phyloP scores from a whole-genome alignment of 2,113 vertebrate species.

The Austrofundulus limnaeus region DNA sequence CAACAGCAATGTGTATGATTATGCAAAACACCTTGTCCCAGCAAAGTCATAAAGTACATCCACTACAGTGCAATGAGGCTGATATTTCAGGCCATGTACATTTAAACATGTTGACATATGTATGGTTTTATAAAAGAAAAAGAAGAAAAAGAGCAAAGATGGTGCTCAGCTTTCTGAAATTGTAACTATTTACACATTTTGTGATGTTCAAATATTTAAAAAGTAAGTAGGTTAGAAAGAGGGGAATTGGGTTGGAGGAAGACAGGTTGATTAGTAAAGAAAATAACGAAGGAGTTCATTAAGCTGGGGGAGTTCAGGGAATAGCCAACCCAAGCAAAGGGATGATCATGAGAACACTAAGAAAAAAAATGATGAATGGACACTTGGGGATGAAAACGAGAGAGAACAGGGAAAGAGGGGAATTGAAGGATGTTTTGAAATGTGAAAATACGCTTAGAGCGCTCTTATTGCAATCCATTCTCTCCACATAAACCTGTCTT shows the following conservation, averaged over 20 bases:
- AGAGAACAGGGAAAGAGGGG: constrained; percentile 37
- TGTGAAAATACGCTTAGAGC: constrained; percentile 34
- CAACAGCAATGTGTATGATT: constrained; percentile 1
- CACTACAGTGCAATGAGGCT: constrained; percentile 36
- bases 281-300: constrained; percentile 65
- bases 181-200: too few species aligned
- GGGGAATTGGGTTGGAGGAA: constrained; percentile 11
- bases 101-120: constrained; percentile 12
- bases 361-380: constrained; percentile 53
- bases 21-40: constrained; percentile 28
- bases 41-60: constrained; percentile 42
- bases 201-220: too few species aligned
- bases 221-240: constrained; percentile 31
- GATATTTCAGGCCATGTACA: constrained; percentile 25
- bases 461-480: constrained; percentile 28
- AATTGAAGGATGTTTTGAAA: constrained; percentile 38
- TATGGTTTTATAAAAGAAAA: background rate
- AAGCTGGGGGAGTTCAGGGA: constrained; percentile 50
- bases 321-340: constrained; percentile 61
- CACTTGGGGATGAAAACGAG: background rate
- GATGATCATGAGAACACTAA: constrained; percentile 42
- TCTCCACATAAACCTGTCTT: constrained; percentile 48
- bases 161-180: too few species aligned
- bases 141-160: too few species aligned
- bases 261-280: constrained; percentile 49